Evolutionary conservation across 2,113 vertebrate species (phyloP).

Genomic region (Scopus umbretta): DNA sequence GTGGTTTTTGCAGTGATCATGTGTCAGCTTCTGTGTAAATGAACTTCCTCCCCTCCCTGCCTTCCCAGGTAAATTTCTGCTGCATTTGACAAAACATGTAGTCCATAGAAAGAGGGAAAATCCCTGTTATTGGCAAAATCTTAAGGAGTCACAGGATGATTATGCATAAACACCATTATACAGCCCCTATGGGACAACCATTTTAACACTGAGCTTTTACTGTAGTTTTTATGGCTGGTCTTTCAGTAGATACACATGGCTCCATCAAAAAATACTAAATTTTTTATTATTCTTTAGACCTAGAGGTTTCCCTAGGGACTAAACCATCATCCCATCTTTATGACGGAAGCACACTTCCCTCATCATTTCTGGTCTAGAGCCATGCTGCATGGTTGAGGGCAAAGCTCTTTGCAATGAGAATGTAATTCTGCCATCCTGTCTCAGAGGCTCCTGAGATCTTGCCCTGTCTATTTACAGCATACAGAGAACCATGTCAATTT

Average conservation of each 20-base stretch:
- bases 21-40: conserved; percentile 40
- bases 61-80: conserved; percentile 34
- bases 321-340: background rate
- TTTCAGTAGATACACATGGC: background rate
- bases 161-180: conserved; percentile 35
- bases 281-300: background rate
- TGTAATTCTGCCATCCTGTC: background rate
- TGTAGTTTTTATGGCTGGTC: conserved; percentile 6
- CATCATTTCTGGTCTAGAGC: background rate
- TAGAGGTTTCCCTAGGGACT: background rate
- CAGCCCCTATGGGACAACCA: background rate
- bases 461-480: background rate
- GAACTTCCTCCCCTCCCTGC: background rate
- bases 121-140: conserved; percentile 30
- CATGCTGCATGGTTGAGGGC: background rate
- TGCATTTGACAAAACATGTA: conserved; percentile 6
- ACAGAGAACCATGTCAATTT: background rate
- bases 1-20: conserved; percentile 4
- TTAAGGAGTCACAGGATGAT: conserved; percentile 13
- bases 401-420: background rate
- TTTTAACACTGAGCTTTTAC: conserved; percentile 54
- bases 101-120: conserved; percentile 6
- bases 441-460: background rate
- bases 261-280: background rate
- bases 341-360: background rate